phyloP scores from a whole-genome alignment of 2,888 invertebrate genomes.

The Nyleta sp. region DNA sequence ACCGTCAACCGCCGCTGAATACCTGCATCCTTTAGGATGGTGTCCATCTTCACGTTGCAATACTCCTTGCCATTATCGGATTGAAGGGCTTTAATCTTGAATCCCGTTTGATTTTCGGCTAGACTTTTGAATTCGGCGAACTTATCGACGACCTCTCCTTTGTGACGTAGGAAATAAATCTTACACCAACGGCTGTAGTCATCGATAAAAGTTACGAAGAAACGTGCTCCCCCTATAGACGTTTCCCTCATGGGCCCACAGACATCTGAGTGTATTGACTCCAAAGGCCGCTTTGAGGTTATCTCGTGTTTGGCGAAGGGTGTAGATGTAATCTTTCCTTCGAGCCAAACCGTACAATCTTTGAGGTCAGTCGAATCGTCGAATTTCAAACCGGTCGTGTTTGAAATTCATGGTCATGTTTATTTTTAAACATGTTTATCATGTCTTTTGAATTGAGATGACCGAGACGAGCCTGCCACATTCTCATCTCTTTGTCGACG shows the following conservation, averaged over 20 bases:
- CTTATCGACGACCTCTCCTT: constrained; percentile 46
- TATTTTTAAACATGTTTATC: neutral
- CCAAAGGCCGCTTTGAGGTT: constrained; percentile 12
- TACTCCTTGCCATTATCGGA: constrained; percentile 10
- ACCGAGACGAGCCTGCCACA: constrained; percentile 52
- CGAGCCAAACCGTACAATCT: no score
- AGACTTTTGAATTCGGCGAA: constrained; percentile 51
- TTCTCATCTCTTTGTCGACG: neutral
- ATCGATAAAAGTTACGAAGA: constrained; percentile 69
- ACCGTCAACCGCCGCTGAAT: constrained; percentile 58
- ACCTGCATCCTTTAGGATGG: constrained; percentile 4
- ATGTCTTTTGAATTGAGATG: constrained; percentile 55
- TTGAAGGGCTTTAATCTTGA: constrained; percentile 2
- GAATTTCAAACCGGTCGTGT: neutral
- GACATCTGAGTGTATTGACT: constrained; percentile 25
- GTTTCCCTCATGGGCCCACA: constrained; percentile 57
- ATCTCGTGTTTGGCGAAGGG: constrained; percentile 9
- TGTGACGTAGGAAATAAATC: constrained; percentile 38
- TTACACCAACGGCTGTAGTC: constrained; percentile 38
- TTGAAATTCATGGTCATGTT: no score
- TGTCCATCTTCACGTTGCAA: neutral
- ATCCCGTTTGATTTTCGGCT: constrained; percentile 9
- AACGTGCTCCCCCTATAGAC: constrained; percentile 54
- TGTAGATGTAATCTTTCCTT: neutral
- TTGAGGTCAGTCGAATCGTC: neutral